Conservation (phyloP, 2,888 invertebrate genomes). For the Sympetrum striolatum region DNA sequence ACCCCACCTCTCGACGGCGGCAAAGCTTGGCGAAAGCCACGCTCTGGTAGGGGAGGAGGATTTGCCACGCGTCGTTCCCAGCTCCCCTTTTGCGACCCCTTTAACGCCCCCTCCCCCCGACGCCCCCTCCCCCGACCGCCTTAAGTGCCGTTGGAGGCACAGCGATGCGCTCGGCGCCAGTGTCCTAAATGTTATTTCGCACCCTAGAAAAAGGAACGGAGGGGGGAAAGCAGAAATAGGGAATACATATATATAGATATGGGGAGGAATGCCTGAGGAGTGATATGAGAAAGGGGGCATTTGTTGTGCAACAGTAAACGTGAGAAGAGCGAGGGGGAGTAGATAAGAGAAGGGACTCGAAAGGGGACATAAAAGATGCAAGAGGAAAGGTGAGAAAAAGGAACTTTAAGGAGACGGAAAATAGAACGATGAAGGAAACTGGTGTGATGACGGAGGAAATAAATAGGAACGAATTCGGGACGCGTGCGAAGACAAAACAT, state of each 20-base stretch:
- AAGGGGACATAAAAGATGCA: neutral
- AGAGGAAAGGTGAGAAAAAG: neutral
- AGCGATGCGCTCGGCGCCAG: neutral
- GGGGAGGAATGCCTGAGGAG: neutral
- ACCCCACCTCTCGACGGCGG: neutral
- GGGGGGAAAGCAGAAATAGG: neutral
- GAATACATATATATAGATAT: neutral
- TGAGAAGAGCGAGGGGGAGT: neutral
- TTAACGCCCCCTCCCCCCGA: neutral
- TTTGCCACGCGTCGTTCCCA: conserved; percentile 37
- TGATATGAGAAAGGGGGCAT: neutral
- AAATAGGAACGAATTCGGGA: neutral
- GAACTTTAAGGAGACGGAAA: neutral
- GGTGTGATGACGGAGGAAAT: neutral
- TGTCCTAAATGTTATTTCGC: neutral
- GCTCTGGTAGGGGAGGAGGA: neutral
- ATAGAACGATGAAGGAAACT: neutral
- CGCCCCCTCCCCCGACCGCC: neutral
- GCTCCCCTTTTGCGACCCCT: neutral
- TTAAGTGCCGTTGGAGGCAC: neutral
- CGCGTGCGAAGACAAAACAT: neutral
- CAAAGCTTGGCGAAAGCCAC: neutral
- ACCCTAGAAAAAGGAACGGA: neutral
- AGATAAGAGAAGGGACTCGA: neutral
- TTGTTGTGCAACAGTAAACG: neutral